Evolutionary conservation across 2,113 vertebrate species (phyloP).

Genomic region (Corydoras maculifer): DNA sequence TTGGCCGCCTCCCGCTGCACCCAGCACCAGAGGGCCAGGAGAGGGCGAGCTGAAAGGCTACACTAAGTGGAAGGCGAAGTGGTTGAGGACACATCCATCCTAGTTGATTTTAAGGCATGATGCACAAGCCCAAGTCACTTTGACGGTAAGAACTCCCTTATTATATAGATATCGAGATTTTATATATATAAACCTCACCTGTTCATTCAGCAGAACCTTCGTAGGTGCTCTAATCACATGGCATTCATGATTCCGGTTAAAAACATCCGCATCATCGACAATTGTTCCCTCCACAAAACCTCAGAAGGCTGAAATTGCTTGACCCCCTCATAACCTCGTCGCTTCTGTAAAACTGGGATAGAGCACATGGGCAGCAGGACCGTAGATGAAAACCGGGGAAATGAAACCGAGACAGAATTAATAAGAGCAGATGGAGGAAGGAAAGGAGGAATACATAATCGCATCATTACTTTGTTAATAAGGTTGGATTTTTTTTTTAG

Average conservation of each 20-base stretch:
- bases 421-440: constrained; percentile 27
- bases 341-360: no score
- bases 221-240: no score
- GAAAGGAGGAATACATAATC: constrained; percentile 49
- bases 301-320: no score
- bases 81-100: background rate
- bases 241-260: no score
- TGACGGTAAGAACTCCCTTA: background rate
- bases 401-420: constrained; percentile 61
- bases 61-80: background rate
- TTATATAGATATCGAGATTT: no score
- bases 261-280: no score
- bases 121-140: constrained; percentile 2
- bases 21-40: constrained; percentile 21
- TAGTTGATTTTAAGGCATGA: constrained; percentile 8
- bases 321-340: no score
- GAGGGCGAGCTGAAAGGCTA: constrained; percentile 1
- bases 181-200: no score
- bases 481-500: constrained; percentile 58
- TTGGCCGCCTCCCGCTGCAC: constrained; percentile 19
- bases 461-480: constrained; percentile 50
- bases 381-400: no score
- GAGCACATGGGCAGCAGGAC: no score
- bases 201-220: no score
- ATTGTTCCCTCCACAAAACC: no score